These are phyloP conservation scores for Lucinisca nassula DNA, from an alignment of 2,888 invertebrate species.

Conservation along the genomic window DNA sequence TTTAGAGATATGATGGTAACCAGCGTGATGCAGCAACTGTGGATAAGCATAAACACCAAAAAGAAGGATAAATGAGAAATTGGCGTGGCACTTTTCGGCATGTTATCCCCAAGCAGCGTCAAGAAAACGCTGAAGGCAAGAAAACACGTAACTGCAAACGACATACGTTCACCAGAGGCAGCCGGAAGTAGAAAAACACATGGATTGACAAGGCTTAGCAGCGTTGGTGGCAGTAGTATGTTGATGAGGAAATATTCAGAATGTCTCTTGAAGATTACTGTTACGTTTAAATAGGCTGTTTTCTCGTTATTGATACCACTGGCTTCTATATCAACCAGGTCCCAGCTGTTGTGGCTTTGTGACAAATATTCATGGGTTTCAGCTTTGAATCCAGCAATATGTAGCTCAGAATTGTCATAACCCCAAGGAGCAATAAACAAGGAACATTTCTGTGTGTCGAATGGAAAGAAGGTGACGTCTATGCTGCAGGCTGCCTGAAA, in stretches of 20 bases:
- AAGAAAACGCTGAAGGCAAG: slow-evolving; percentile 33
- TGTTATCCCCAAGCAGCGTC: slow-evolving; percentile 28
- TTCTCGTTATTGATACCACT: not conserved
- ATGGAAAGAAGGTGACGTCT: slow-evolving; percentile 36
- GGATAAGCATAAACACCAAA: slow-evolving; percentile 36
- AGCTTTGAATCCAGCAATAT: not conserved
- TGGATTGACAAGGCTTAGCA: slow-evolving; percentile 26
- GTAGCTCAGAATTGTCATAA: slow-evolving; percentile 23
- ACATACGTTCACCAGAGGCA: slow-evolving; percentile 38
- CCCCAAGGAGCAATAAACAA: slow-evolving; percentile 41
- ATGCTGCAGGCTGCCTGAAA: slow-evolving; percentile 28
- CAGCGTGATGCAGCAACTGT: slow-evolving; percentile 17
- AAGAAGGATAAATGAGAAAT: slow-evolving; percentile 32
- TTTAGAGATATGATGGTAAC: slow-evolving; percentile 6
- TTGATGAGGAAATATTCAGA: slow-evolving; percentile 34
- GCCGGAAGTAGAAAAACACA: slow-evolving; percentile 40
- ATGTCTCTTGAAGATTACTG: not conserved
- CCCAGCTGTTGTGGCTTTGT: slow-evolving; percentile 13
- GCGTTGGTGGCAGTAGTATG: slow-evolving; percentile 18
- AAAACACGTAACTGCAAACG: slow-evolving; percentile 34
- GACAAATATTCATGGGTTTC: not conserved
- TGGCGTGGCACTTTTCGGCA: slow-evolving; percentile 31
- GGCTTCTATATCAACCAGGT: not conserved
- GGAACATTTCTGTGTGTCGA: slow-evolving; percentile 27
- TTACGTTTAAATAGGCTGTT: slow-evolving; percentile 4